These are phyloP conservation scores for Drosophila fungiperda DNA, from an alignment of 2,888 invertebrate genomes.

Conservation along the genomic window DNA sequence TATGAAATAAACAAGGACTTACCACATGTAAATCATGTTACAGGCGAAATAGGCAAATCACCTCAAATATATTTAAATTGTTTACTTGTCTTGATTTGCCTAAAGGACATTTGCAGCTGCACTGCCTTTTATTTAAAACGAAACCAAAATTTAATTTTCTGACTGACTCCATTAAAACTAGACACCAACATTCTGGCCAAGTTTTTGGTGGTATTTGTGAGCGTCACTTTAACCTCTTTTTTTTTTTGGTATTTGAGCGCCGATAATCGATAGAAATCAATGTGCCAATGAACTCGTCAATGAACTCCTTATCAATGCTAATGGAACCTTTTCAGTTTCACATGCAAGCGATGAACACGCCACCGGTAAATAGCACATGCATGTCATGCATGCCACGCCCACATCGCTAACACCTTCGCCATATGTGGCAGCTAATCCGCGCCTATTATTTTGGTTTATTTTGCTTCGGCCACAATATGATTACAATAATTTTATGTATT, in stretches of 20 bases:
- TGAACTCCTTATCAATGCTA: constrained; percentile 74
- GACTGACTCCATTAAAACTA: background rate
- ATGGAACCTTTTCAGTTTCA: constrained; percentile 41
- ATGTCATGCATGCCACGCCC: constrained; percentile 30
- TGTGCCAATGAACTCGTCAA: constrained; percentile 78
- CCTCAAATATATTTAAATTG: background rate
- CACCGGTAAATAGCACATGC: constrained; percentile 28
- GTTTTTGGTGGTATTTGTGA: constrained; percentile 21
- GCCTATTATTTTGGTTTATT: constrained; percentile 19
- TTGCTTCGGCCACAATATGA: constrained; percentile 54
- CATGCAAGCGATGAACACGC: constrained; percentile 52
- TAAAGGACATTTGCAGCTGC: background rate
- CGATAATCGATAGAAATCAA: constrained; percentile 66
- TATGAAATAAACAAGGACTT: background rate
- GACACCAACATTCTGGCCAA: constrained; percentile 3
- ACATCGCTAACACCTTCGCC: background rate
- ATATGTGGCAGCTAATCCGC: constrained; percentile 28
- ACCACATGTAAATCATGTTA: background rate
- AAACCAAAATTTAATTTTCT: background rate
- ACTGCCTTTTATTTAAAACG: background rate
- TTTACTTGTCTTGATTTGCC: background rate
- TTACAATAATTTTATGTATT: constrained; percentile 68
- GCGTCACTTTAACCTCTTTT: constrained; percentile 12
- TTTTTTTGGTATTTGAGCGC: constrained; percentile 9
- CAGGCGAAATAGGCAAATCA: background rate